Base-by-base conservation (phyloP, 2,113 vertebrate species). In the Edolisoma coerulescens region DNA sequence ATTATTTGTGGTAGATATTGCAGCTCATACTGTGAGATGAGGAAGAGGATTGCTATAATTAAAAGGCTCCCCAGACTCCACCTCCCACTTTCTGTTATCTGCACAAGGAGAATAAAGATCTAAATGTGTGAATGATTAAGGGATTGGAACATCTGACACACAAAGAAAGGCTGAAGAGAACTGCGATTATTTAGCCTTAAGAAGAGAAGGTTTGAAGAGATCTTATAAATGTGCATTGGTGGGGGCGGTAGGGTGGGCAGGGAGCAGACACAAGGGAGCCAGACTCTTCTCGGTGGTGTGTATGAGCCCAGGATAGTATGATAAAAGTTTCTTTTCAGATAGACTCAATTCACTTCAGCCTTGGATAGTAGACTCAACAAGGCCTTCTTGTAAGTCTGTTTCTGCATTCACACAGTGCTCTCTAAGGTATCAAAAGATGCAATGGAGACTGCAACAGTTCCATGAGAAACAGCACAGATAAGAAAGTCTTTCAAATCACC, bases 41-140 rank as follows among this genome's bases (percentile, higher is more conserved):
- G 45, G 64, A 86, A 92, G 87, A 93, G 39, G 27, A 80, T 0
- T 95, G 80, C 60, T 81, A 47, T 68, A 95, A 95, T 90, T 90
- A 93, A 95, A 95, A 95, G 39, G 33, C 27, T 84, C 87, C 54
- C 42, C 73, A 92, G 83, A 75, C 64, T 84, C 64, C 50, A 86
- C 47, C 52, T 93, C 73, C 52, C 35, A 93, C 37, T 84, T 95
- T 93, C 89, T 92, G 54, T 53, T 88, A 88, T 69, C 67, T 86
- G 45, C 75, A 61, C 65, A 84, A 84, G 35, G 18, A 91, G 64
- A 95, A 95, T 80, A 77, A 77, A 90, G 64, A 95, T 39, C 73
- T 75, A 84, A 90, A 93, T 28, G 64, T 81, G 68, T 2, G 2
- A 96, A 81, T 67, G 42, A 93, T 89, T 78, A 95, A 90, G 54